Evolutionary conservation across 2,888 invertebrate genomes (phyloP).

Genomic region (Polydrusus pterygomalis): DNA sequence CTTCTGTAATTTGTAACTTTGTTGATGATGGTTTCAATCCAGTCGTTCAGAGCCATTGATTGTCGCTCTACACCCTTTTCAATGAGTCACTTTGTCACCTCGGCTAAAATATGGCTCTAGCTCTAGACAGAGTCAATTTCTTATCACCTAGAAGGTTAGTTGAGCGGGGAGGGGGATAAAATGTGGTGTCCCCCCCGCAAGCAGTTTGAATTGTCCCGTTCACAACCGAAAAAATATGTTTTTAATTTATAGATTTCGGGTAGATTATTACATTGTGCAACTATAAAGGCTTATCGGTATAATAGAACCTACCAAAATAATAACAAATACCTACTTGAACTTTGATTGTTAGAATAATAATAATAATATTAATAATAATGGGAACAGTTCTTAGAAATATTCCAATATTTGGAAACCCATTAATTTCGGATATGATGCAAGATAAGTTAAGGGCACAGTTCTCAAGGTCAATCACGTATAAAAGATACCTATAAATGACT

Average conservation of each 20-base stretch:
- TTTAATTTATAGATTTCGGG: neutral
- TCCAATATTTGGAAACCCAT: no score
- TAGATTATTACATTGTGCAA: no score
- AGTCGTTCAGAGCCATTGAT: constrained; percentile 13
- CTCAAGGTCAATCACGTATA: no score
- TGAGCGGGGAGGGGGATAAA: constrained; percentile 26
- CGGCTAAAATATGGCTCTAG: constrained; percentile 29
- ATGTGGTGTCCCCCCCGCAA: constrained; percentile 11
- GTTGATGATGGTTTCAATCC: neutral
- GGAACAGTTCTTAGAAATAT: no score
- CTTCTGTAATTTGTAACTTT: neutral
- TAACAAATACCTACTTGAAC: no score
- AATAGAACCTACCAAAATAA: no score
- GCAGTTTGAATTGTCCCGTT: constrained; percentile 11
- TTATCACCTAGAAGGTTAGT: constrained; percentile 39
- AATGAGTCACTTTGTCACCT: constrained; percentile 44
- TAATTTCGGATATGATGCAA: no score
- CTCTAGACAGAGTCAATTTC: constrained; percentile 17
- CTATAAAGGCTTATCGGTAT: no score
- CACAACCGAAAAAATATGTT: constrained; percentile 6
- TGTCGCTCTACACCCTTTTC: constrained; percentile 29
- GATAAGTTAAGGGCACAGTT: no score
- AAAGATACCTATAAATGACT: no score
- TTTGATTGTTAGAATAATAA: no score
- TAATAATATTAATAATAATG: no score